These are phyloP conservation scores for Lutjanus erythropterus DNA, from an alignment of 2,113 vertebrate genomes.

Conservation along the genomic window DNA sequence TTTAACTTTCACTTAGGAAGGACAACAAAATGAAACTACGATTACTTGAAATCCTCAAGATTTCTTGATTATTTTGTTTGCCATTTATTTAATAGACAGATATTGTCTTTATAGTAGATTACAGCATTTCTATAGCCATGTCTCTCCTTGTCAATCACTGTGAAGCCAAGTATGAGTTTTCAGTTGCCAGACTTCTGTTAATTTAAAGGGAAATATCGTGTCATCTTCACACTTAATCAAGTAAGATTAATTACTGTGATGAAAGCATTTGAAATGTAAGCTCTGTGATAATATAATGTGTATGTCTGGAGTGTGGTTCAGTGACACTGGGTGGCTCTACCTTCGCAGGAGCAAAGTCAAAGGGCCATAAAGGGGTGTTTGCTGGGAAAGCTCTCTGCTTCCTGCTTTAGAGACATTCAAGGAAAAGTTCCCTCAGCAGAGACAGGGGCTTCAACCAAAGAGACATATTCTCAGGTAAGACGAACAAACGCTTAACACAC, in stretches of 20 bases:
- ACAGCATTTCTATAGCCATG: too few relatives aligned
- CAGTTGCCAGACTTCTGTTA: background rate
- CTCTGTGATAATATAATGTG: background rate
- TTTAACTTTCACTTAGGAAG: background rate
- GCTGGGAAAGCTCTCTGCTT: constrained; percentile 53
- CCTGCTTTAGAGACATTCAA: constrained; percentile 55
- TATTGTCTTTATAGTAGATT: background rate
- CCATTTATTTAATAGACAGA: background rate
- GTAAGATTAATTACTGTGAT: background rate
- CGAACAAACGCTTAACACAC: too few relatives aligned
- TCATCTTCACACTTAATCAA: too few relatives aligned
- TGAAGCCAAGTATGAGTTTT: background rate
- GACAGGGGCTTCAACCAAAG: background rate
- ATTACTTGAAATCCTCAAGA: background rate
- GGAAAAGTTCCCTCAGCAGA: constrained; percentile 15
- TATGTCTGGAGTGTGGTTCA: background rate
- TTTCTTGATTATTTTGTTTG: background rate
- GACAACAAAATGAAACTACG: background rate
- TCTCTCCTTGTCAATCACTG: background rate
- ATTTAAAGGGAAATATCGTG: background rate
- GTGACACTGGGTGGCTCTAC: constrained; percentile 45
- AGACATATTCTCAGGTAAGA: constrained; percentile 63
- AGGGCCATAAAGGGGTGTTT: constrained; percentile 76
- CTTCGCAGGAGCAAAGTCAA: constrained; percentile 85
- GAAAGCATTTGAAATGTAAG: background rate